These are phyloP conservation scores for Poeciliopsis presidionis DNA, from an alignment of 2,797 vertebrate species.

Conservation along the genomic window DNA sequence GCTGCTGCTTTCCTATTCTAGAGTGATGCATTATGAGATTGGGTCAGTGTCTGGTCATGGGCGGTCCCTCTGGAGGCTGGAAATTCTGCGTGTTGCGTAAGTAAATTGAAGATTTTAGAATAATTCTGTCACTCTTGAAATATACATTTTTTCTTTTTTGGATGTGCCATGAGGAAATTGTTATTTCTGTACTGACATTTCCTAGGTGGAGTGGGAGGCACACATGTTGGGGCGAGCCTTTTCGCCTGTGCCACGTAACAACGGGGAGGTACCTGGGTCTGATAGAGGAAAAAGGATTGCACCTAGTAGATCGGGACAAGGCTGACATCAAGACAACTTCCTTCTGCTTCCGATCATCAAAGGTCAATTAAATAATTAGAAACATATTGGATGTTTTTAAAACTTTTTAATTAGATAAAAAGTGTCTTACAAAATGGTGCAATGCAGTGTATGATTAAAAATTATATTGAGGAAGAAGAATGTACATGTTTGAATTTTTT, in stretches of 20 bases:
- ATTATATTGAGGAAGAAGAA: not conserved
- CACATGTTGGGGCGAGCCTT: constrained; percentile 90
- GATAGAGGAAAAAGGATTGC: constrained; percentile 86
- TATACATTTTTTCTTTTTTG: not conserved
- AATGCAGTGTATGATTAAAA: not conserved
- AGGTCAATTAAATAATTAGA: constrained; percentile 78
- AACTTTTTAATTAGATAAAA: not conserved
- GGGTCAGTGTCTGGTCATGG: constrained; percentile 89
- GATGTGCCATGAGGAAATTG: not conserved
- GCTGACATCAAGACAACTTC: constrained; percentile 90
- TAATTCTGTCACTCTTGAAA: not conserved
- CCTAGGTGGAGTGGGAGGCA: constrained; percentile 94
- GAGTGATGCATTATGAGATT: constrained; percentile 91
- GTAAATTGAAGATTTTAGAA: constrained; percentile 55
- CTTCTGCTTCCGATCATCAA: constrained; percentile 92
- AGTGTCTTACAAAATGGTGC: not conserved
- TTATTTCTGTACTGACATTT: constrained; percentile 15
- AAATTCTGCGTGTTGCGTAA: constrained; percentile 92
- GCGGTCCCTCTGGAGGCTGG: constrained; percentile 93
- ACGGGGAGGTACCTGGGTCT: constrained; percentile 92
- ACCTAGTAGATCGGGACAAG: constrained; percentile 87
- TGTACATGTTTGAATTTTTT: not conserved
- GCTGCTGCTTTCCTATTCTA: constrained; percentile 56
- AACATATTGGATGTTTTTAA: not conserved
- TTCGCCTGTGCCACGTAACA: constrained; percentile 90